Evolutionary conservation across 2,113 vertebrate genomes (phyloP).

Genomic region (Emydura subglobosa): DNA sequence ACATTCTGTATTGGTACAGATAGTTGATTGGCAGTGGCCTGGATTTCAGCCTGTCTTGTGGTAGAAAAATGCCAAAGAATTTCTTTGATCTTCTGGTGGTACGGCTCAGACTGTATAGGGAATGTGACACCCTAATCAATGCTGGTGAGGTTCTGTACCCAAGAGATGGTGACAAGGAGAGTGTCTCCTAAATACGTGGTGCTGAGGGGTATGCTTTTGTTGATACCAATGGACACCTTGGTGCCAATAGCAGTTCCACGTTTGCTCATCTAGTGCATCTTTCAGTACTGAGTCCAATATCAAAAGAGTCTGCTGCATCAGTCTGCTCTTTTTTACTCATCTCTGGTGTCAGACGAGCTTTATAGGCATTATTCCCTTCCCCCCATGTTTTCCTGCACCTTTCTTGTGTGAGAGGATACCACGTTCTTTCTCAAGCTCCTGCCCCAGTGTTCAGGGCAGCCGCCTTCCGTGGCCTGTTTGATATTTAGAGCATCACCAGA

Average conservation of each 20-base stretch:
- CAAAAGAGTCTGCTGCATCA: background rate
- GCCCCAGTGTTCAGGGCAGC: too few species aligned
- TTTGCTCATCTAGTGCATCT: background rate
- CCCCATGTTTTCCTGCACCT: too few species aligned
- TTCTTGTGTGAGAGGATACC: too few species aligned
- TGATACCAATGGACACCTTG: background rate
- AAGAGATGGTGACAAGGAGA: background rate
- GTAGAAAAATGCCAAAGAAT: too few species aligned
- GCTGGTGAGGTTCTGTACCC: background rate
- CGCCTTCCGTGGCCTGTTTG: too few species aligned
- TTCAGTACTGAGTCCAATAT: background rate
- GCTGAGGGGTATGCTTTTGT: background rate
- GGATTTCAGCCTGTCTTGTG: too few species aligned
- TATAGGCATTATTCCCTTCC: too few species aligned
- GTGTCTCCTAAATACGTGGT: background rate
- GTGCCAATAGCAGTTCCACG: background rate
- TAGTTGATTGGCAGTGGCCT: too few species aligned
- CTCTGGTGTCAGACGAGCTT: background rate
- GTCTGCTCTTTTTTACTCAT: background rate
- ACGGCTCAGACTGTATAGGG: background rate
- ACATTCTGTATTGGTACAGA: too few species aligned
- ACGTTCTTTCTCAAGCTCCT: too few species aligned
- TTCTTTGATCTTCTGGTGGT: too few species aligned
- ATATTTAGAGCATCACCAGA: too few species aligned
- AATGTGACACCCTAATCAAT: background rate